These are phyloP conservation scores for Drepana arcuata DNA, from an alignment of 1,140 invertebrate genomes.

Conservation along the genomic window DNA sequence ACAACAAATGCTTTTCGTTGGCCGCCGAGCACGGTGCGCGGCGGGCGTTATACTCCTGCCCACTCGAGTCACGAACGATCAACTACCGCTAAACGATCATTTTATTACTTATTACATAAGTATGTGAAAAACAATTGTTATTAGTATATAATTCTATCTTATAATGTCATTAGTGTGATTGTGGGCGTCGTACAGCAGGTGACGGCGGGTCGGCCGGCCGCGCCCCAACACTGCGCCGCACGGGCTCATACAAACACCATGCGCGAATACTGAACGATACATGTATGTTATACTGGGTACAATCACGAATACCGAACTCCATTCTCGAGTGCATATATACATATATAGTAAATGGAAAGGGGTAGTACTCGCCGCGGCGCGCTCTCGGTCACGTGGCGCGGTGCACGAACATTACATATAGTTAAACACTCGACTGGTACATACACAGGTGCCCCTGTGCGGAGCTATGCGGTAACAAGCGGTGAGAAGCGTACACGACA, in stretches of 20 bases:
- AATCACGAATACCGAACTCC: constrained; percentile 48
- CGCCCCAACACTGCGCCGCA: constrained; percentile 9
- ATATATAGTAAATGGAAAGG: constrained; percentile 44
- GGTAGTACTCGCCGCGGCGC: constrained; percentile 17
- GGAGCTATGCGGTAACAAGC: constrained; percentile 48
- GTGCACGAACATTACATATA: background rate
- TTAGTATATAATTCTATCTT: constrained; percentile 46
- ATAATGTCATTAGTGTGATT: constrained; percentile 30
- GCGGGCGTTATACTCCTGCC: constrained; percentile 29
- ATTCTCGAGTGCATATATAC: constrained; percentile 63
- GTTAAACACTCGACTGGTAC: constrained; percentile 18
- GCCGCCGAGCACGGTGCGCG: constrained; percentile 49
- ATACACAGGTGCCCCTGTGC: constrained; percentile 21
- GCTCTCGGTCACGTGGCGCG: constrained; percentile 17
- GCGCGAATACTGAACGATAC: constrained; percentile 20
- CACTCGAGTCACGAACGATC: constrained; percentile 32
- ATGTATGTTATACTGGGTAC: constrained; percentile 36
- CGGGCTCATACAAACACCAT: too few relatives aligned
- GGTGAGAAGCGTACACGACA: constrained; percentile 62
- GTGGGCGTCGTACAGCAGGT: constrained; percentile 25
- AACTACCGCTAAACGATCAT: constrained; percentile 45
- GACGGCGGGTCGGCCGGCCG: constrained; percentile 17
- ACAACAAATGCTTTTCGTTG: constrained; percentile 69
- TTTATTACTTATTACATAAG: constrained; percentile 56
- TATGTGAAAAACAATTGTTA: constrained; percentile 62